These are phyloP conservation scores for Epiblema foenella DNA, from an alignment of 2,888 invertebrate genomes.

Conservation along the genomic window DNA sequence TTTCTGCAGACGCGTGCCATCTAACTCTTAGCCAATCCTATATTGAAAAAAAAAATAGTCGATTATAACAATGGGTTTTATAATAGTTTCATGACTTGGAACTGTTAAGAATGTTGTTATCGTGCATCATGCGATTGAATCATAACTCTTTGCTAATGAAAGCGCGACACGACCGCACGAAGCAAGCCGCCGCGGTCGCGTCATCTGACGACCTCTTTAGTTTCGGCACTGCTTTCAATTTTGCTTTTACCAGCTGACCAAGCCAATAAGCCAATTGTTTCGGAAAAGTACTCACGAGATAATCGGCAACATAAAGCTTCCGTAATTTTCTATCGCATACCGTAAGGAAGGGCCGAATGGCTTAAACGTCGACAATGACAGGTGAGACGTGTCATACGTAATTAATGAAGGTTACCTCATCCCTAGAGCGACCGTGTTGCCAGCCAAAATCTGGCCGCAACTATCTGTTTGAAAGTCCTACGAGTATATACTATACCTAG, in stretches of 20 bases:
- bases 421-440: not conserved
- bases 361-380: no score
- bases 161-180: constrained; percentile 36
- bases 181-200: constrained; percentile 6
- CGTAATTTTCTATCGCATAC: no score
- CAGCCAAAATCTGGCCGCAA: not conserved
- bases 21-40: constrained; percentile 11
- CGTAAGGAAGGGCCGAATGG: no score
- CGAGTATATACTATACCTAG: not conserved
- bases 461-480: not conserved
- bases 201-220: constrained; percentile 16
- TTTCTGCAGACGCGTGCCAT: constrained; percentile 17
- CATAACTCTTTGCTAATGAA: constrained; percentile 46
- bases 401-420: no score
- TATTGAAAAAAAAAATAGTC: constrained; percentile 49
- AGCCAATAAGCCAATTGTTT: not conserved
- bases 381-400: no score
- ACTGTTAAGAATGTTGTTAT: constrained; percentile 52
- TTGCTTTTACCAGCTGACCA: not conserved
- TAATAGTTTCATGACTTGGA: constrained; percentile 58
- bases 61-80: constrained; percentile 51
- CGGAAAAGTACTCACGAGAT: not conserved
- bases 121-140: constrained; percentile 47
- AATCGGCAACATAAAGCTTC: no score
- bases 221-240: constrained; percentile 20